Base-by-base conservation (phyloP, 2,888 invertebrate species). In the Chloromyia formosa region DNA sequence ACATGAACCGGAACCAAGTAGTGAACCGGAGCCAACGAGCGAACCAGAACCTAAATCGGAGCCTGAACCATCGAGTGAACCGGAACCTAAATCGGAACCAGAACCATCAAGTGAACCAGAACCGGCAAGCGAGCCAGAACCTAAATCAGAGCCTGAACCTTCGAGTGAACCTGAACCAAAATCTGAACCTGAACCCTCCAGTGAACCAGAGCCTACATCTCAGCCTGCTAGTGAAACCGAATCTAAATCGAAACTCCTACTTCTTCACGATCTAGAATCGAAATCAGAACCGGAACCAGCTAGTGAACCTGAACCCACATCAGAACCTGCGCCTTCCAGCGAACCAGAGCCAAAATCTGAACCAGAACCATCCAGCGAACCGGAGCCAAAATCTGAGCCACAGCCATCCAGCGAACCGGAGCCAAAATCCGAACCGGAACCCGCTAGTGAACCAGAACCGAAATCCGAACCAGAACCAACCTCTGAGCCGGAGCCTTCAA, bases 31-130 rank as follows among this genome's bases (percentile, higher is more conserved):
- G 56, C 75, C 73, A 16, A 87, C 81, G 82, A 18, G 61, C 35
- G 76, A 77, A 45, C 74, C 71, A 10, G 64, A 69, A 54, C 76
- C 76, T 16, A 40, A 62, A 23, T 53, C 40, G 23, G 76, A 73
- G 62, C 73, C 77, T 12, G 74, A 75, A 56, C 74, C 75, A 62
- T 40, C 66, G 72, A 68, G 74, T 0, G 77, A 66, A 49, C 62
- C 83, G 1, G 81, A 83, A 80, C 81, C 86, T 7, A 81, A 83
- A 77, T 81, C 85, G 0, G 85, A 87, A 78, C 80, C 84, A 1
- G 84, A 81, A 68, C 80, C 83, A 1, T 78, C 81, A 62, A 79
- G 80, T 0, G 82, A 84, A 77, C 80, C 83, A 0, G 77, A 76
- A 69, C 76, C 74, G 10, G 86, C 81, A 82, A 16, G 62, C 35